Conservation (phyloP, 64 coral and sea anemone genomes). For the Montipora cactus region DNA sequence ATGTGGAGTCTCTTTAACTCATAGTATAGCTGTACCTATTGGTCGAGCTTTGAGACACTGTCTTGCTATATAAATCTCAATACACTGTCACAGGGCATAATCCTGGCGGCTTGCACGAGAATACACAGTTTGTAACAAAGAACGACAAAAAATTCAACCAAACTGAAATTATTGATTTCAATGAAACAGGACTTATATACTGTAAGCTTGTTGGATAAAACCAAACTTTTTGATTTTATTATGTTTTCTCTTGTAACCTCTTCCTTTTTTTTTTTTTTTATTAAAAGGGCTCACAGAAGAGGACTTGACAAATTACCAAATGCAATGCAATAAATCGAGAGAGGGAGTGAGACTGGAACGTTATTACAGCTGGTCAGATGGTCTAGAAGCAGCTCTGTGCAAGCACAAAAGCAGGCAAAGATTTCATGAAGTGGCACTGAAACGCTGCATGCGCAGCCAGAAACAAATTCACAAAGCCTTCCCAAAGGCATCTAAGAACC, state of each 20-base stretch:
- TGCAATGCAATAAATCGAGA: conserved; percentile 40
- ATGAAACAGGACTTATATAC: no score
- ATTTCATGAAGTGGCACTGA: conserved; percentile 83
- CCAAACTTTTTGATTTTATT: no score
- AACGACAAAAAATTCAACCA: no score
- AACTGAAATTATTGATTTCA: no score
- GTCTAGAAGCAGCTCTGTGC: conserved; percentile 73
- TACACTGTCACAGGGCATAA: no score
- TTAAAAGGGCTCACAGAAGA: conserved; percentile 71
- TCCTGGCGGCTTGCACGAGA: no score
- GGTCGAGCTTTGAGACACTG: no score
- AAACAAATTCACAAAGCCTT: conserved; percentile 79
- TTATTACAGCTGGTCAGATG: conserved; percentile 75
- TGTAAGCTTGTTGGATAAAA: no score
- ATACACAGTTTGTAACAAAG: no score
- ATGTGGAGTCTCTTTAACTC: no score
- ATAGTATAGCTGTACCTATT: no score
- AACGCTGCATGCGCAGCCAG: conserved; percentile 76
- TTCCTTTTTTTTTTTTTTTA: not conserved
- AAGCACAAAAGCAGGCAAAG: conserved; percentile 68
- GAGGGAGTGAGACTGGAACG: conserved; percentile 11
- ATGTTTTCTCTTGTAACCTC: not conserved
- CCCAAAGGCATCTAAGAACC: conserved; percentile 60
- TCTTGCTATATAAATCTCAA: no score
- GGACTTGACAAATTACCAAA: conserved; percentile 70